Base-by-base conservation (phyloP, 2,888 invertebrate genomes). In the Bombylius major region DNA sequence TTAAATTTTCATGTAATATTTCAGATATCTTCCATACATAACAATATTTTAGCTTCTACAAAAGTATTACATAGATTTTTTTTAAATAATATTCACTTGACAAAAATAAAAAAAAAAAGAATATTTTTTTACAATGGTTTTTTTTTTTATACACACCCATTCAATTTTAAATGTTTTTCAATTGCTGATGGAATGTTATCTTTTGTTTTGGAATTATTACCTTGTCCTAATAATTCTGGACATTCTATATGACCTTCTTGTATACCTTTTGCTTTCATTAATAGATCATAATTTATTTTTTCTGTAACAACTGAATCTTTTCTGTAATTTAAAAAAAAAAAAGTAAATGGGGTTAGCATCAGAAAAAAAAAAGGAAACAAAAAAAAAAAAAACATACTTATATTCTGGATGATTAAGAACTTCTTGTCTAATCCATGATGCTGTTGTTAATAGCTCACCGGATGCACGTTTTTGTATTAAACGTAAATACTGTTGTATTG, bases 401-500 rank as follows among this genome's bases (percentile, higher is more conserved):
- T 98, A 98, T 49, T 87, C 84, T 0, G 91, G 84, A 77, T 99
- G 99, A 14, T 79, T 78, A 47, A 82, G 79, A 55, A 99, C 89
- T 76, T 93, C 95, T 60, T 89, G 82, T 51, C 99, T 81, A 69
- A 97, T 88, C 95, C 96, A 99, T 42, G 87, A 79, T 47, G 99
- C 99, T 64, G 94, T 92, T 54, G 99, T 99, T 68, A 84, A 78
- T 55, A 96, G 82, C 70, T 93, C 89, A 36, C 97, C 97, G 64
- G 87, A 82, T 7, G 93, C 91, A 65, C 91, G 80, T 56, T 84
- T 81, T 70, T 88, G 87, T 69, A 99, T 96, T 60, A 97, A 82
- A 69, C 88, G 90, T 61, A 99, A 81, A 77, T 99, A 99, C 76
- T 96, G 92, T 72, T 91, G 89, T 67, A 99, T 89, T 9, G 95